These are phyloP conservation scores for Zalophus californianus DNA, from an alignment of 2,797 vertebrate species.

Conservation along the genomic window DNA sequence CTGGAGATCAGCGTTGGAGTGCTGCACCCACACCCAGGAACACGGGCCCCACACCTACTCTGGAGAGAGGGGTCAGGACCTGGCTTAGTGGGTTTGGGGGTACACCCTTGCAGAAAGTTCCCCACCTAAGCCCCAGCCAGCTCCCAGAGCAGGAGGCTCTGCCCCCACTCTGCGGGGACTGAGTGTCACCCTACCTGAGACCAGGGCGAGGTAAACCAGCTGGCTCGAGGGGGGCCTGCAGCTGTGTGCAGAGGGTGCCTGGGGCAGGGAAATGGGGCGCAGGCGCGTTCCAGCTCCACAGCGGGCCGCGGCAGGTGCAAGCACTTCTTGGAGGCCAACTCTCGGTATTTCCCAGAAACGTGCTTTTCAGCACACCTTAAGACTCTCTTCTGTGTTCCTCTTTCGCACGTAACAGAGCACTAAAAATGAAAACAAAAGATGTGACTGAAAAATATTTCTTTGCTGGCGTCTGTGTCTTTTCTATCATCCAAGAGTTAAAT, in stretches of 20 bases:
- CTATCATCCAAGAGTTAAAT: accelerated
- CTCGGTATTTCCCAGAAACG: slow-evolving; percentile 91
- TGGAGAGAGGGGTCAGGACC: too few species aligned
- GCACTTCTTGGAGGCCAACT: slow-evolving; percentile 92
- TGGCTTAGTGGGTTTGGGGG: background rate
- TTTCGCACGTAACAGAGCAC: slow-evolving; percentile 93
- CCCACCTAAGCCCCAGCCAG: accelerated
- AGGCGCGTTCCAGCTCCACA: slow-evolving; percentile 89
- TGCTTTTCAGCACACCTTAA: slow-evolving; percentile 93
- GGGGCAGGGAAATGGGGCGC: slow-evolving; percentile 87
- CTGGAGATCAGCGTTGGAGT: background rate
- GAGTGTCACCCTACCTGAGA: slow-evolving; percentile 88
- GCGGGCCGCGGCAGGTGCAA: slow-evolving; percentile 89
- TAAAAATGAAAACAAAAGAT: slow-evolving; percentile 72
- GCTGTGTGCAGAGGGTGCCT: slow-evolving; percentile 58
- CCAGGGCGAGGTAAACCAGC: slow-evolving; percentile 93
- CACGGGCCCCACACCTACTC: accelerated
- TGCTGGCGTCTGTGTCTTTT: accelerated
- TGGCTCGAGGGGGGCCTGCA: slow-evolving; percentile 80
- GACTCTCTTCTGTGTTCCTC: slow-evolving; percentile 90
- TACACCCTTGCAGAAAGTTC: accelerated
- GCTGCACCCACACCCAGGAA: background rate
- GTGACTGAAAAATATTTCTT: accelerated
- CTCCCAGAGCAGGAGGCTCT: background rate
- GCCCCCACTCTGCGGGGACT: accelerated